Evolutionary conservation across 2,888 invertebrate genomes (phyloP).

Genomic region (Dasypolia templi): DNA sequence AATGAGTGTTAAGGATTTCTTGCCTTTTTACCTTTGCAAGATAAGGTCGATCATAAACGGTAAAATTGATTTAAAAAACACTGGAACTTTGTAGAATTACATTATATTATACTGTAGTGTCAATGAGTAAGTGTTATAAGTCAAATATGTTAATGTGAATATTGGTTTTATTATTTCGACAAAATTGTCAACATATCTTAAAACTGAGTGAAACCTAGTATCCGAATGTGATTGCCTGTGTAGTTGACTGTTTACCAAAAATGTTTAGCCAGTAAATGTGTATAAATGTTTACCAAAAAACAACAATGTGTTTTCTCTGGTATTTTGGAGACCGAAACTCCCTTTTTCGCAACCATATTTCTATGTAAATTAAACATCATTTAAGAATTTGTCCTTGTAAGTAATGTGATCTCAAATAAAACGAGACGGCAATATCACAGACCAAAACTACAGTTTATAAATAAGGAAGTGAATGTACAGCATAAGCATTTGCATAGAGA

Average conservation of each 20-base stretch:
- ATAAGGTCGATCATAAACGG: constrained; percentile 7
- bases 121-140: constrained; percentile 53
- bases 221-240: constrained; percentile 34
- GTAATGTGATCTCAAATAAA: not conserved
- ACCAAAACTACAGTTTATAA: not conserved
- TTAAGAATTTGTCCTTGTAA: constrained; percentile 1
- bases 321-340: not conserved
- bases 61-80: constrained; percentile 7
- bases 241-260: constrained; percentile 46
- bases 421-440: constrained; percentile 7
- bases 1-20: constrained; percentile 32
- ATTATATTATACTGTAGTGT: constrained; percentile 43
- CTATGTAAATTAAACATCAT: not conserved
- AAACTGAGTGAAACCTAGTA: constrained; percentile 23
- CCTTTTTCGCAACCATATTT: not conserved
- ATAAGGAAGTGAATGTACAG: not conserved
- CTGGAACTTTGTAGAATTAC: constrained; percentile 26
- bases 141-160: constrained; percentile 41
- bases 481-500: constrained; percentile 23
- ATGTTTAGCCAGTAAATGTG: constrained; percentile 26
- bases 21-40: constrained; percentile 3
- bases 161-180: constrained; percentile 21
- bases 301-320: not conserved
- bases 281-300: constrained; percentile 24
- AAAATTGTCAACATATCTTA: constrained; percentile 44